A percentile compares a stretch with the other conserved stretches of the same genome.
phyloP scores from a whole-genome alignment of 2,113 vertebrate genomes.

The Corythaeola cristata region DNA sequence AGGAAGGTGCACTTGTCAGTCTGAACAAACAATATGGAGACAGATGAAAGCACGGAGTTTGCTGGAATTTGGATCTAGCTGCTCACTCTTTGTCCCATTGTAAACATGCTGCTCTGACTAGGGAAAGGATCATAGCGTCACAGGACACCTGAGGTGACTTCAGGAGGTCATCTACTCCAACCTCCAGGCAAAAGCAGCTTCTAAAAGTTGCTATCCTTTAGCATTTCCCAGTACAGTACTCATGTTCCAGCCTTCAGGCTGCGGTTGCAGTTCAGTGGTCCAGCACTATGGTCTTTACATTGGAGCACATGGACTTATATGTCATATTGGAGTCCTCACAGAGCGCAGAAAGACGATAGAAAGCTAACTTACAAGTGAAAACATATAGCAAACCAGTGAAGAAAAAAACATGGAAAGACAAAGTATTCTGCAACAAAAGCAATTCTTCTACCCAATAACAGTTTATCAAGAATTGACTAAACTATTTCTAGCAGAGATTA shows the following conservation, averaged over 20 bases:
- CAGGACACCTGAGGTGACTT: not conserved
- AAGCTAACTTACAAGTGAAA: not conserved
- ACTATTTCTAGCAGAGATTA: not conserved
- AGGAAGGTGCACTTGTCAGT: not conserved
- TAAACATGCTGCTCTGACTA: not conserved
- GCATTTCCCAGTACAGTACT: not conserved
- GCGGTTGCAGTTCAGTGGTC: not conserved
- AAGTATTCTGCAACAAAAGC: not conserved
- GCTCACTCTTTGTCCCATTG: not conserved
- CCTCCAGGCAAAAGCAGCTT: not conserved
- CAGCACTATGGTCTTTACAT: not conserved
- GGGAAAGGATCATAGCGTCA: not conserved
- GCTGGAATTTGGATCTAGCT: not conserved
- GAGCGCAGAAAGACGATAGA: not conserved
- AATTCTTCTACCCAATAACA: not conserved
- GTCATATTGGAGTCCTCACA: not conserved
- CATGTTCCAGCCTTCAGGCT: not conserved
- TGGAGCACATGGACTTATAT: accelerated
- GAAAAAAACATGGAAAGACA: not conserved
- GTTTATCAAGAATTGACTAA: not conserved
- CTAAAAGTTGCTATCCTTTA: not conserved
- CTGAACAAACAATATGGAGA: not conserved
- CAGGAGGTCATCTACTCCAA: not conserved
- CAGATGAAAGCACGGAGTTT: not conserved
- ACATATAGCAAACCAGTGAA: not conserved